These are phyloP conservation scores for Pyrocoelia pectoralis DNA, from an alignment of 2,888 invertebrate species.

Conservation along the genomic window DNA sequence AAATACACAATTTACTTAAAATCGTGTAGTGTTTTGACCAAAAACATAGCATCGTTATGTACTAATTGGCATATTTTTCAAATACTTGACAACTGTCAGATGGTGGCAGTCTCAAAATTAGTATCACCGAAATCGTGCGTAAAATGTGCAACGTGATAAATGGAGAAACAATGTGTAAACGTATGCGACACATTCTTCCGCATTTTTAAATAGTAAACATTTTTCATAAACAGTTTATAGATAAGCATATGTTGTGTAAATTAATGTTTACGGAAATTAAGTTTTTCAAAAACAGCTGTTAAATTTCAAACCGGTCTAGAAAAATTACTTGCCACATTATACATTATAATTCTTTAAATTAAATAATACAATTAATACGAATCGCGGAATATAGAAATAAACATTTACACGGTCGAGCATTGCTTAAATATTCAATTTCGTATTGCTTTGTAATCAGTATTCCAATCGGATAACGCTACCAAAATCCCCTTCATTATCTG, in stretches of 20 bases:
- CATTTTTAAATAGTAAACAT: neutral
- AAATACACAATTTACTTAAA: too few relatives aligned
- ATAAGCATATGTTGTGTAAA: neutral
- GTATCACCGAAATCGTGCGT: too few relatives aligned
- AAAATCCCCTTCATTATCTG: neutral
- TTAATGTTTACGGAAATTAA: conserved; percentile 1
- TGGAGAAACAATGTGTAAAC: too few relatives aligned
- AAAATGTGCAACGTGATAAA: too few relatives aligned
- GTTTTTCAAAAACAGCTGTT: neutral
- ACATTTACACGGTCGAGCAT: neutral
- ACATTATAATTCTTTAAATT: neutral
- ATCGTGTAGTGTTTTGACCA: too few relatives aligned
- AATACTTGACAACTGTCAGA: too few relatives aligned
- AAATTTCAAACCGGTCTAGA: neutral
- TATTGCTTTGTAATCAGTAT: conserved; percentile 1
- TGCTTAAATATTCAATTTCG: neutral
- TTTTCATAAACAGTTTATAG: neutral
- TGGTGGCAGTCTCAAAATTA: too few relatives aligned
- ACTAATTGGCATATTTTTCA: too few relatives aligned
- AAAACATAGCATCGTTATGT: too few relatives aligned
- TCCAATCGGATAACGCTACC: neutral
- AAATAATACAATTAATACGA: neutral
- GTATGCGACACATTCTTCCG: neutral
- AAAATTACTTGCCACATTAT: neutral
- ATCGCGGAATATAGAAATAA: neutral